Conservation (phyloP, 2,113 vertebrate species). For the Ibidorhyncha struthersii region DNA sequence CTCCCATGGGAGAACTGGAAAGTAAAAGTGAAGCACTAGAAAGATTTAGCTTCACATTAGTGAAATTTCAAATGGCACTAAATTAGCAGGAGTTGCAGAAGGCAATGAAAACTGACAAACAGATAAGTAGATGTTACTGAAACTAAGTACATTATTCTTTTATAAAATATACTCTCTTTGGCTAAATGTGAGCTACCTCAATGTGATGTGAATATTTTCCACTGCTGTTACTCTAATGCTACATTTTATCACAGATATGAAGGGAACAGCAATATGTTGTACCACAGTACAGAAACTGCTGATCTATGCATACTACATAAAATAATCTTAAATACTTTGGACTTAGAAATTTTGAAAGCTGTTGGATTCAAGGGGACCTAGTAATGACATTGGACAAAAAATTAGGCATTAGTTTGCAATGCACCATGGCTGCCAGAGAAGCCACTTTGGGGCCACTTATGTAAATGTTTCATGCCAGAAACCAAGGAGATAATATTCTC, state of each 20-base stretch:
- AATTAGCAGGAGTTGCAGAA: neutral
- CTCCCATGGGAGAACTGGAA: neutral
- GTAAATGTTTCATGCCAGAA: neutral
- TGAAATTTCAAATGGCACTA: neutral
- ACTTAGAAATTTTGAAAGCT: neutral
- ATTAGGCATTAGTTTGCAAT: neutral
- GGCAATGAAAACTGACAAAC: neutral
- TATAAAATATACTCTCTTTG: neutral
- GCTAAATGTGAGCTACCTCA: neutral
- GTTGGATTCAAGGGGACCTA: neutral
- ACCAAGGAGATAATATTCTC: neutral
- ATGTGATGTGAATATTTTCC: neutral
- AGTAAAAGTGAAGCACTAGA: neutral
- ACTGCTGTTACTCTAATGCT: neutral
- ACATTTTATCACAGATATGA: neutral
- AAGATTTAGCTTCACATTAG: neutral
- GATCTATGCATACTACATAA: neutral
- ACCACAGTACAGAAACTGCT: neutral
- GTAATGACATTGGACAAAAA: neutral
- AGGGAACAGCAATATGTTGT: neutral
- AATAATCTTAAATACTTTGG: neutral
- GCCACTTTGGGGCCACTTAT: neutral
- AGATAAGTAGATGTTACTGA: neutral
- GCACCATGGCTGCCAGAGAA: neutral
- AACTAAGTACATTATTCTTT: neutral